Base-by-base conservation (phyloP, 2,888 invertebrate species). In the Campoplex capitator region DNA sequence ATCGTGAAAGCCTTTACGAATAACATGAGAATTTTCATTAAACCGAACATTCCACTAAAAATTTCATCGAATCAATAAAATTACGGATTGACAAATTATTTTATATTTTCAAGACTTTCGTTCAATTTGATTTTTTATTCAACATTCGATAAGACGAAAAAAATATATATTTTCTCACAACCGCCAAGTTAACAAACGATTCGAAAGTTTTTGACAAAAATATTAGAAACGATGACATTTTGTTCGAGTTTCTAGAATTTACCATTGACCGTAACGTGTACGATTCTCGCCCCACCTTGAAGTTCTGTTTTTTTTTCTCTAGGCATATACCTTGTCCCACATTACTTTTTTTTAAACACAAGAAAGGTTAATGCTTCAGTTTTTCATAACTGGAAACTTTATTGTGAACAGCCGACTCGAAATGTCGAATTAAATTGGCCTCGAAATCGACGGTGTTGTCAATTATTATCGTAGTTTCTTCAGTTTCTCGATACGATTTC, bases 241-340 rank as follows among this genome's bases (percentile, higher is more conserved):
- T 35, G 65, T 74, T 35, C 28, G 45, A 18, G 7, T 76, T 62
- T 62, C 45, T 48, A 28, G 32, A 62, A 76, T 56, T 58, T 58
- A 74, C 23, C 32, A 76, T 62, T 76, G 48, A 42, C 54, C 68
- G 11, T 78, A 78, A 54, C 38, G 38, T 65, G 38, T 65, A 62
- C n/a, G 48, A 48, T 28, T 35, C 11, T n/a, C 45, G 23, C 23
- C 23, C 51, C 51, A 38, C 8, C 45, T 42, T 56, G 23, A 8
- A 42, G 42, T 23, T 45, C 38, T 38, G 28, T 71, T 62, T 67
- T 71, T 62, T 51, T 35, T 65, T 77, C 78, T 38, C 67, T 79
- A 70, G 70, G 18, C 32, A n/a, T 70, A n/a, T 70, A 58, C 78
- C 78, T 79, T 79, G 78, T 32, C 70, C 78, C 32, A 79, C 68